Evolutionary conservation across 2,888 invertebrate genomes (phyloP).

Genomic region (Furcula furcula): DNA sequence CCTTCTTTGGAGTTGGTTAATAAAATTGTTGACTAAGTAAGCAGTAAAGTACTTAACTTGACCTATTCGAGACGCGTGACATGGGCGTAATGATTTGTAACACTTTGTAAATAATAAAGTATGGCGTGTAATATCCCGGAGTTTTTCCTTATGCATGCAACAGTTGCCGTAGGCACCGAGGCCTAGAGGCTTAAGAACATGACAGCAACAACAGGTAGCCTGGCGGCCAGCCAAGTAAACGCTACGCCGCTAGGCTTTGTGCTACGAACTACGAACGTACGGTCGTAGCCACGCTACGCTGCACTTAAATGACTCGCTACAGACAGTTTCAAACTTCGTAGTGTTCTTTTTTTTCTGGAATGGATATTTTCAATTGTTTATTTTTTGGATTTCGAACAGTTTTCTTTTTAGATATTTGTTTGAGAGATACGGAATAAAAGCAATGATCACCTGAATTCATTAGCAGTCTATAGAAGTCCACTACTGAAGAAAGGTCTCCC

Average conservation of each 20-base stretch:
- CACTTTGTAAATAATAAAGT: not conserved
- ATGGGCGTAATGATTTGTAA: too few species aligned
- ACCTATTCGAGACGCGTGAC: too few species aligned
- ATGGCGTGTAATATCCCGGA: constrained; percentile 20
- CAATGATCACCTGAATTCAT: too few species aligned
- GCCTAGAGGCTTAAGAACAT: constrained; percentile 51
- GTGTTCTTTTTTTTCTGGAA: constrained; percentile 17
- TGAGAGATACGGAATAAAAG: too few species aligned
- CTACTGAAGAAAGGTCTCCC: too few species aligned
- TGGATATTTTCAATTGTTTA: too few species aligned
- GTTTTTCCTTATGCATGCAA: constrained; percentile 41
- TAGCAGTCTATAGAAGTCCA: too few species aligned
- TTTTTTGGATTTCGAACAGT: too few species aligned
- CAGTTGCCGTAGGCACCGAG: constrained; percentile 34
- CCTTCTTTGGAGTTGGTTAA: too few species aligned
- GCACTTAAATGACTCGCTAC: constrained; percentile 41
- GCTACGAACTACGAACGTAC: constrained; percentile 58
- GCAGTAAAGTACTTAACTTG: too few species aligned
- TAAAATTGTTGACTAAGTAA: too few species aligned
- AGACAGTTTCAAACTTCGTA: constrained; percentile 33
- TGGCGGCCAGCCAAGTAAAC: constrained; percentile 65
- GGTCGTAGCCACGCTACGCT: constrained; percentile 40
- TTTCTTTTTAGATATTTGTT: too few species aligned
- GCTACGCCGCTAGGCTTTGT: constrained; percentile 48
- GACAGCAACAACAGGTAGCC: constrained; percentile 72